These are phyloP conservation scores for Serilophus lunatus DNA, from an alignment of 2,113 vertebrate genomes.

Conservation along the genomic window DNA sequence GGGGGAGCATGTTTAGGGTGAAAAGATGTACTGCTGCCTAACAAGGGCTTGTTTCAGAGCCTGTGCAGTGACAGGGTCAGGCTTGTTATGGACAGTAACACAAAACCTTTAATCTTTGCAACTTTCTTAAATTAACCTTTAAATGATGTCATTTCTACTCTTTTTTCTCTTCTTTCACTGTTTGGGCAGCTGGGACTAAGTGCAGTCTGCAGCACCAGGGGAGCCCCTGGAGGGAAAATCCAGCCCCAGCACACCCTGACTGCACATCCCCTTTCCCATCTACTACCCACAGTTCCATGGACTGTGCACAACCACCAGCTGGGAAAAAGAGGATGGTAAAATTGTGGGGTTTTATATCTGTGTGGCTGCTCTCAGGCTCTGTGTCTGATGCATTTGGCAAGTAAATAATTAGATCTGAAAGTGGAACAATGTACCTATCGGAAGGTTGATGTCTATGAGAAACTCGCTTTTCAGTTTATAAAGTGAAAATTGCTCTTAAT, in stretches of 20 bases:
- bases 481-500: conserved; percentile 36
- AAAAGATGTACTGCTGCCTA: neutral
- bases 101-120: neutral
- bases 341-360: neutral
- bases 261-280: neutral
- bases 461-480: conserved; percentile 6
- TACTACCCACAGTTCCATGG: neutral
- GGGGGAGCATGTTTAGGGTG: accelerated
- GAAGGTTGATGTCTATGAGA: neutral
- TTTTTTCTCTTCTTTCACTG: neutral
- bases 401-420: conserved; percentile 37
- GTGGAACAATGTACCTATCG: conserved; percentile 40
- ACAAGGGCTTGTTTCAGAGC: neutral
- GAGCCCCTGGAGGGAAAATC: neutral
- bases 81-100: accelerated
- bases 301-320: neutral
- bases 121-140: neutral
- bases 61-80: neutral
- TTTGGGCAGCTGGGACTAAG: neutral
- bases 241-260: neutral
- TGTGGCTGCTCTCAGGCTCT: neutral
- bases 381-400: neutral
- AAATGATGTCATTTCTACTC: neutral
- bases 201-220: neutral
- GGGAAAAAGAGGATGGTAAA: neutral